Conservation (phyloP, 1,140 invertebrate species). For the Planococcus citri region DNA sequence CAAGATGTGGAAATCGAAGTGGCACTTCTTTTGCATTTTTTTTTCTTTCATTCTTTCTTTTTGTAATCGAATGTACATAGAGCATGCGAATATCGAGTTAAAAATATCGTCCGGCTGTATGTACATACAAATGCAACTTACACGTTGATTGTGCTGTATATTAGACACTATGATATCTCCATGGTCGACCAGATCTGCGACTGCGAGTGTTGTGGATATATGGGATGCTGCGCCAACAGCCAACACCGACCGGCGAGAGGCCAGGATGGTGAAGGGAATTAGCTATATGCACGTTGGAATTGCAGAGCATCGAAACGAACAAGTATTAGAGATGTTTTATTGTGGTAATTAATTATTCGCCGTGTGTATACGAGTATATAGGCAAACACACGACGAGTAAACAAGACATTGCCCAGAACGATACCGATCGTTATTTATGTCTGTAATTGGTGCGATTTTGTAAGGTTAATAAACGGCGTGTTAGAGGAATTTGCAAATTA, state of each 20-base stretch:
- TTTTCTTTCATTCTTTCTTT: no score
- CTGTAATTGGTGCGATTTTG: neutral
- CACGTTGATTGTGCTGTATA: neutral
- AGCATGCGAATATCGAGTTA: neutral
- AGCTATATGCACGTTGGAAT: neutral
- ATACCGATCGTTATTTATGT: conserved; percentile 7
- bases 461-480: conserved; percentile 6
- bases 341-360: conserved; percentile 3
- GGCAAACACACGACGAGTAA: neutral
- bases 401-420: neutral
- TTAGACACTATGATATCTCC: neutral
- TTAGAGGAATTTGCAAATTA: neutral
- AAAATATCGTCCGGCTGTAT: neutral
- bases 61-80: no score
- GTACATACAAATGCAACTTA: neutral
- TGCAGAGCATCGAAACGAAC: neutral
- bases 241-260: no score
- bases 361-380: no score
- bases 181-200: neutral
- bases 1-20: neutral
- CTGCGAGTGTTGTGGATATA: no score
- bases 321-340: conserved; percentile 8
- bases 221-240: no score
- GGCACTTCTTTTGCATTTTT: neutral
- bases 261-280: neutral